Evolutionary conservation across 1,140 invertebrate species (phyloP).

Genomic region (Tetragonula clypearis): DNA sequence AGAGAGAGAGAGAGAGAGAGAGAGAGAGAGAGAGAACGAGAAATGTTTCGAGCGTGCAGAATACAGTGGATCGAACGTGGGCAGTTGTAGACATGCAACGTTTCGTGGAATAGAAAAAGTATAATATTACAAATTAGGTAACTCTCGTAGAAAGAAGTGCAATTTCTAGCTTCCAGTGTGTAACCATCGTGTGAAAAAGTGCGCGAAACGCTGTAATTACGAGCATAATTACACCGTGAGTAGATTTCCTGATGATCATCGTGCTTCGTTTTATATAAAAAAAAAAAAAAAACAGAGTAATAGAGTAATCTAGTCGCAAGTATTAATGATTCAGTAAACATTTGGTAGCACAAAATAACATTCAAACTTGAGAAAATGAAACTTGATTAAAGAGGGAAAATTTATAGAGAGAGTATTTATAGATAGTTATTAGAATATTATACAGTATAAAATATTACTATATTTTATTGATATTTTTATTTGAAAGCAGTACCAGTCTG

Average conservation of each 20-base stretch:
- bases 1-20: no score
- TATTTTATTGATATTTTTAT: not conserved
- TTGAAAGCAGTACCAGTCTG: not conserved
- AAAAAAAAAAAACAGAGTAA: not conserved
- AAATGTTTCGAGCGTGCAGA: not conserved
- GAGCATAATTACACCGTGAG: not conserved
- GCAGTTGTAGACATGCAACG: not conserved
- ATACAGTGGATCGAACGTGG: not conserved
- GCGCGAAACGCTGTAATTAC: not conserved
- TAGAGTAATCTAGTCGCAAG: not conserved
- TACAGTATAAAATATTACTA: no score
- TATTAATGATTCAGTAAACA: not conserved
- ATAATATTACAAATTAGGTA: not conserved
- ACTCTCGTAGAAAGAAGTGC: not conserved
- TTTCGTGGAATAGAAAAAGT: not conserved
- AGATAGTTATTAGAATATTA: no score
- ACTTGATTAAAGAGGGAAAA: not conserved
- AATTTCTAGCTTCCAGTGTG: not conserved
- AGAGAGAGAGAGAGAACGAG: conserved; percentile 17
- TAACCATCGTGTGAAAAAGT: not conserved
- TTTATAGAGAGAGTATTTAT: not conserved
- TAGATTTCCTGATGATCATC: not conserved
- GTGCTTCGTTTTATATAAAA: not conserved
- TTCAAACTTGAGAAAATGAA: not conserved
- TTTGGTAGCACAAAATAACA: not conserved